Base-by-base conservation (phyloP, 2,797 vertebrate genomes). In the Mormyrops boulengeri region DNA sequence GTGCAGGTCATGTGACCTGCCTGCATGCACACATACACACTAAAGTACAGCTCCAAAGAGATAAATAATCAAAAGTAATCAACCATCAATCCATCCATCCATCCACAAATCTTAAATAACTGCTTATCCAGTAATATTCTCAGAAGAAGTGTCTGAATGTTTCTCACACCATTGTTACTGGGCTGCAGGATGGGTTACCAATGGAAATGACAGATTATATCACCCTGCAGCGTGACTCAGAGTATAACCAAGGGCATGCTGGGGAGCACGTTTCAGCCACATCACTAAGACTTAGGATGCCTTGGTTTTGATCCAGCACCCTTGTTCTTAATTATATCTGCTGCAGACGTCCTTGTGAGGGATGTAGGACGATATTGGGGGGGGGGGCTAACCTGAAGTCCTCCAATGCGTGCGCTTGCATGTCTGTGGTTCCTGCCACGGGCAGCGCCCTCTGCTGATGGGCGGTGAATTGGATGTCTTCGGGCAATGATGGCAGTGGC, bases 401-500 rank as follows among this genome's bases (percentile, higher is more conserved):
- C 69, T 97, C 96, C 84, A 93, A 88, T 22, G 52, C 89, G 89
- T 95, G 95, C 14, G 95, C 88, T 91, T 94, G 94, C 17, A 95
- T 96, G 93, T 96, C 96, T 0, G 94, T 91, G 53, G 96, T 96
- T 3, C 95, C 96, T 1, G 94, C 95, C 0, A 97, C 95, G 90
- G 96, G 96, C 17, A 96, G 89, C 5, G 94, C 96, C 93, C 92
- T 96, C 91, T 93, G 94, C 41, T 92, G 92, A 85, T 95, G 94
- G 66, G 92, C 91, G 91, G 55, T 94, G 91, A 93, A 93, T 93
- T 92, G 96, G 92, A 89, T 85, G 49, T 93, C 92, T 91, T 91
- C 52, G 85, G 95, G 92, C 93, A 93, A 91, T 95, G 94, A 92
- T 91, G 93, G 52, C n/a, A 95, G 66, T 47, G 93, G 30, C 62